phyloP scores from a whole-genome alignment of 2,113 vertebrate species.

The Eurystomus gularis region DNA sequence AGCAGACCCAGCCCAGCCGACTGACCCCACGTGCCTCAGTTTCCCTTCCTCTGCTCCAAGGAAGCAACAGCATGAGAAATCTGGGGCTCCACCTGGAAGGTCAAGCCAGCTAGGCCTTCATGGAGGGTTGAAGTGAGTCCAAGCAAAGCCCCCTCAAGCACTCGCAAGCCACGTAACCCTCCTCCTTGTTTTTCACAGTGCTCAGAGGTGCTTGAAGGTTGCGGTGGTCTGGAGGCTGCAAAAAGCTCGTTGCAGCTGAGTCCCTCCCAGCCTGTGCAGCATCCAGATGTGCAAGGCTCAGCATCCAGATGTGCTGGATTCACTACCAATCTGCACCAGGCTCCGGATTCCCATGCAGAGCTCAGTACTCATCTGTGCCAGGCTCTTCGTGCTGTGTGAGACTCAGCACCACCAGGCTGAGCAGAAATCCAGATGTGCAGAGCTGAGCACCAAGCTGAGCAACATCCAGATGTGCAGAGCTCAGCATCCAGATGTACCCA shows the following conservation, averaged over 20 bases:
- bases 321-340: background rate
- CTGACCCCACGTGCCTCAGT: background rate
- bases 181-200: background rate
- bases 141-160: background rate
- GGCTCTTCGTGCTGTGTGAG: accelerated
- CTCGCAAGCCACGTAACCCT: background rate
- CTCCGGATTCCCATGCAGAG: background rate
- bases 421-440: too few relatives aligned
- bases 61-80: background rate
- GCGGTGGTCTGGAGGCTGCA: too few relatives aligned
- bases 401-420: accelerated
- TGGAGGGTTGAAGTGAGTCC: background rate
- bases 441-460: accelerated
- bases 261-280: too few relatives aligned
- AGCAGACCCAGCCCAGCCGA: background rate
- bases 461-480: background rate
- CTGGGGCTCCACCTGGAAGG: accelerated
- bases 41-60: background rate
- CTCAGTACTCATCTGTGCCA: background rate
- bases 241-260: too few relatives aligned
- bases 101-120: background rate
- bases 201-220: background rate
- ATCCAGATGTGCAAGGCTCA: background rate
- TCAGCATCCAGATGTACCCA: background rate
- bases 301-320: background rate